Conservation (phyloP, 2,797 vertebrate genomes). For the Babyrousa celebensis region DNA sequence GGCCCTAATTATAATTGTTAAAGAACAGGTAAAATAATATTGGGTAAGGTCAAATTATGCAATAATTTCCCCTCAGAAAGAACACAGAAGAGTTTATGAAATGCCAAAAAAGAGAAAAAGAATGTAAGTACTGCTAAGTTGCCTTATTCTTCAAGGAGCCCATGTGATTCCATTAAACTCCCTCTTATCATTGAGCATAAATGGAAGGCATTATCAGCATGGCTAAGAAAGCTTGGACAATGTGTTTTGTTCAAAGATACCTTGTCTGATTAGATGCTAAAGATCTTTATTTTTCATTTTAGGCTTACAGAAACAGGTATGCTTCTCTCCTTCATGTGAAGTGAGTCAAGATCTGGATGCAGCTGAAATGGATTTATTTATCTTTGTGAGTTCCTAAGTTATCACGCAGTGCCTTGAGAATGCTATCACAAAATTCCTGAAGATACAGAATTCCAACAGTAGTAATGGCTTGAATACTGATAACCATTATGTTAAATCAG, state of each 20-base stretch:
- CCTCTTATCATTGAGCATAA: background rate
- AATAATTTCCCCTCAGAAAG: background rate
- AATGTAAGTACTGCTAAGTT: background rate
- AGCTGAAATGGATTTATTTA: constrained; percentile 12
- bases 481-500: background rate
- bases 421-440: background rate
- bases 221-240: background rate
- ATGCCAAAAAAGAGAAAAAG: background rate
- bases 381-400: constrained; percentile 13
- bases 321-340: background rate
- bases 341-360: background rate
- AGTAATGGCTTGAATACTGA: constrained; percentile 17
- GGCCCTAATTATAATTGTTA: background rate
- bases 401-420: constrained; percentile 27
- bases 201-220: background rate
- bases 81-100: background rate
- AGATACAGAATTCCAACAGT: constrained; percentile 31
- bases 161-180: constrained; percentile 8
- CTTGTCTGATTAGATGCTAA: background rate
- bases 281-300: constrained; percentile 59
- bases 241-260: constrained; percentile 43
- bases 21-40: background rate
- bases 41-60: constrained; percentile 6
- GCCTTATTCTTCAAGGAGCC: background rate
- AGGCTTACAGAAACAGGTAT: background rate